These are phyloP conservation scores for Prunella fulvescens DNA, from an alignment of 2,113 vertebrate genomes.

Conservation along the genomic window DNA sequence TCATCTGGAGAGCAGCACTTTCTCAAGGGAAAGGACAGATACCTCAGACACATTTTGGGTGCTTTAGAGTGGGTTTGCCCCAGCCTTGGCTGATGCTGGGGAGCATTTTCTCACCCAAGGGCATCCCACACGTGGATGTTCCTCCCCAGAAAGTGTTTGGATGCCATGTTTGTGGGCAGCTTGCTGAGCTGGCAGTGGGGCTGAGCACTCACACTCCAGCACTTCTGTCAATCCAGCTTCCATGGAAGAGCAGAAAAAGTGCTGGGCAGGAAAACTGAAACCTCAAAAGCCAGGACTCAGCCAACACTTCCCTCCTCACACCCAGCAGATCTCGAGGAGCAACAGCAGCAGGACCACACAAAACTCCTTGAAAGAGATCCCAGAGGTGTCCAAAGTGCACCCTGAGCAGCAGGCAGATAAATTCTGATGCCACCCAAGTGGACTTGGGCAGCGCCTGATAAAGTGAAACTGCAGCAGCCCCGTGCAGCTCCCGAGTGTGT, in stretches of 20 bases:
- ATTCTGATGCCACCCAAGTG: background rate
- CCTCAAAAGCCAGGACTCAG: background rate
- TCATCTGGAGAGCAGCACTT: constrained; percentile 18
- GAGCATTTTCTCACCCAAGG: background rate
- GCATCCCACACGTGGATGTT: fast-evolving
- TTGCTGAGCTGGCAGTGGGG: background rate
- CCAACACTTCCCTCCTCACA: background rate
- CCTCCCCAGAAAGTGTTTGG: background rate
- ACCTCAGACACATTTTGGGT: background rate
- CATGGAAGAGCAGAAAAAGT: background rate
- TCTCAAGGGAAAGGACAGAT: constrained; percentile 29
- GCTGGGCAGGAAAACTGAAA: background rate
- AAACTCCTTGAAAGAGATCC: background rate
- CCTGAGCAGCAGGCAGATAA: background rate
- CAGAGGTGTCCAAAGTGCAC: background rate
- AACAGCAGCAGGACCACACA: background rate
- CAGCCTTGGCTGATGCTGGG: background rate
- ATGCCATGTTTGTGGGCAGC: fast-evolving
- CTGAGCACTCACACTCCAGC: background rate
- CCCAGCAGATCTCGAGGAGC: background rate
- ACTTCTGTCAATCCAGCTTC: background rate
- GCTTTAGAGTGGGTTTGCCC: background rate
- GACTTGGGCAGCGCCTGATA: background rate
- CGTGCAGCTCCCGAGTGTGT: fast-evolving
- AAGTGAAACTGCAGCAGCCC: background rate